These are phyloP conservation scores for Oscheius sp. DNA, from an alignment of 2,888 invertebrate genomes.

Conservation along the genomic window DNA sequence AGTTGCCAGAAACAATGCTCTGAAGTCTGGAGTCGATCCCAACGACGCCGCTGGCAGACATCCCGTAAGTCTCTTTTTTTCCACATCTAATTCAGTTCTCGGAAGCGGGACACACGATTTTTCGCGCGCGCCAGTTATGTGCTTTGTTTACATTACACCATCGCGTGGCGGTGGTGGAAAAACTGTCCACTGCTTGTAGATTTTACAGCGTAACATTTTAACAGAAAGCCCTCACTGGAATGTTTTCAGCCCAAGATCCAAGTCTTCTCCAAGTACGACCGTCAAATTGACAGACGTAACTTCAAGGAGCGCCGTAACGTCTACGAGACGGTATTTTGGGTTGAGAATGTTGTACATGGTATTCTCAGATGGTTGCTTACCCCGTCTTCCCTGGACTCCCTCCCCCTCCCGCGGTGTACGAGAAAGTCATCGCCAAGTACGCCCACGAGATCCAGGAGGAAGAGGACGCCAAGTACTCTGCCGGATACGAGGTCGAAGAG, in stretches of 20 bases:
- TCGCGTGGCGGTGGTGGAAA: not conserved
- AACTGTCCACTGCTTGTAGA: slow-evolving; percentile 22
- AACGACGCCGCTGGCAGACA: slow-evolving; percentile 61
- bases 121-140: slow-evolving; percentile 27
- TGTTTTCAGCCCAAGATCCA: slow-evolving; percentile 87
- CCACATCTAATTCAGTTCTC: not conserved
- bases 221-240: not conserved
- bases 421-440: slow-evolving; percentile 60
- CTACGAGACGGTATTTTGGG: slow-evolving; percentile 66
- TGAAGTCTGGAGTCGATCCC: slow-evolving; percentile 62
- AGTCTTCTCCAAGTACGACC: slow-evolving; percentile 97
- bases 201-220: slow-evolving; percentile 31
- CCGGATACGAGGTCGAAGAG: slow-evolving; percentile 26
- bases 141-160: slow-evolving; percentile 31
- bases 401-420: slow-evolving; percentile 66
- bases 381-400: slow-evolving; percentile 72
- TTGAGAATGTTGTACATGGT: not conserved
- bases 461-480: slow-evolving; percentile 10
- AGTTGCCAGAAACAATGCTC: slow-evolving; percentile 65
- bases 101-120: not conserved
- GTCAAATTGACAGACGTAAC: slow-evolving; percentile 91
- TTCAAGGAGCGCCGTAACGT: slow-evolving; percentile 70
- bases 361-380: slow-evolving; percentile 65
- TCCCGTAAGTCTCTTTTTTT: slow-evolving; percentile 43
- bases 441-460: slow-evolving; percentile 41